Percentiles rank a stretch among this genome's conserved stretches.
phyloP scores from a whole-genome alignment of 2,888 invertebrate genomes.

The Hecatera dysodea region DNA sequence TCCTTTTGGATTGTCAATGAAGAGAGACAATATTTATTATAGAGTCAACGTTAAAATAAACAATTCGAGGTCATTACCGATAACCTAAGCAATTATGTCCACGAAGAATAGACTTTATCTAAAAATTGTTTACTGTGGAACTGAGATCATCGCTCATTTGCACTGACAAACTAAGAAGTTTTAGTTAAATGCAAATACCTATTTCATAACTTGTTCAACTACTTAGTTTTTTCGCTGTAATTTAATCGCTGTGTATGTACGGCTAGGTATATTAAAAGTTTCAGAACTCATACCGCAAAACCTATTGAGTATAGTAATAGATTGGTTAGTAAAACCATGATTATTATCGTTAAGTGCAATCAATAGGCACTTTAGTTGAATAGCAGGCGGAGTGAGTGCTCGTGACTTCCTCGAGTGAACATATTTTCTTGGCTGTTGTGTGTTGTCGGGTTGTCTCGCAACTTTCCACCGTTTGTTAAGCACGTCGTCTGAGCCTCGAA shows the following conservation, averaged over 20 bases:
- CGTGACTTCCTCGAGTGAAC: conserved; percentile 84
- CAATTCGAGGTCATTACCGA: conserved; percentile 53
- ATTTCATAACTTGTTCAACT: conserved; percentile 38
- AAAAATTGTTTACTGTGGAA: conserved; percentile 62
- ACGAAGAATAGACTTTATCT: conserved; percentile 56
- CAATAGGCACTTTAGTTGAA: conserved; percentile 77
- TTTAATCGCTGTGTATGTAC: too few species aligned
- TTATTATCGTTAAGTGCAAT: conserved; percentile 75
- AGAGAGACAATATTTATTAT: conserved; percentile 2
- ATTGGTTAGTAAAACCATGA: conserved; percentile 63
- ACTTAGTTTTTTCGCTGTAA: conserved; percentile 29
- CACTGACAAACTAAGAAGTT: conserved; percentile 24
- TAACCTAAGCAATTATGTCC: conserved; percentile 62
- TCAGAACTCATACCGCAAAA: conserved; percentile 49
- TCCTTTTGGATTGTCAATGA: neutral
- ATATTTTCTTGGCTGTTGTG: conserved; percentile 78
- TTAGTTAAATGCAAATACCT: conserved; percentile 44
- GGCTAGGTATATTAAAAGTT: conserved; percentile 22
- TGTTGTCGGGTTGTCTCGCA: conserved; percentile 77
- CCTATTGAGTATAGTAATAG: conserved; percentile 53
- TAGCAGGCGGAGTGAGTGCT: conserved; percentile 71
- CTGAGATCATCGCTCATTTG: conserved; percentile 70
- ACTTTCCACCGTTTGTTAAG: conserved; percentile 85
- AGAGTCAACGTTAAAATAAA: conserved; percentile 27
- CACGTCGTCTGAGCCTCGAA: conserved; percentile 54